Base-by-base conservation (phyloP, 1,140 invertebrate species). In the Hypothenemus hampei region DNA sequence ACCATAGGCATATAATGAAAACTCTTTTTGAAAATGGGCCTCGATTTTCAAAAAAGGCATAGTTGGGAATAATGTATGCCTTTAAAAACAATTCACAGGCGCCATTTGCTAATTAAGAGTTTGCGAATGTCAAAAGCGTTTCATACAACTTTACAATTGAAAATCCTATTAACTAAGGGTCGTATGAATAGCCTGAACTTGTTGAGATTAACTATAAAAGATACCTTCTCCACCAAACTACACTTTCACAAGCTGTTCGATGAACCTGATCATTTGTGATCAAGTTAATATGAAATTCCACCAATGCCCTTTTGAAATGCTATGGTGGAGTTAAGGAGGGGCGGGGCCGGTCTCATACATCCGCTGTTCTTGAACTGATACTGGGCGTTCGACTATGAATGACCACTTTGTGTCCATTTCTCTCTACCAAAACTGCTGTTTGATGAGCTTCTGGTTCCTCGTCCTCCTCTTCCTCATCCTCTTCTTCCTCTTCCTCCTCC, bases 341-440 rank as follows among this genome's bases (percentile, higher is more conserved):
- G 74, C 74, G 74, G 73, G 77, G 73, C 78, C 75, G 70, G 70
- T 76, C 77, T 88, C 85, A 90, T 76, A 89, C 86, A 74, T 90
- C 86, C 65, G 86, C 86, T 58, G 83, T 83, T 62, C 81, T 78
- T 64, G 86, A 89, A 61, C 85, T 86, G 63, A 86, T 80, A 68
- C 86, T 89, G 57, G 86, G 85, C 68, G 87, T 91, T 65, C 86
- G 81, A 69, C 84, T 87, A 73, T 89, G 87, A 69, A 93, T 87
- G 69, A 93, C 89, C 66, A 93, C 89, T 70, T 87, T 86, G 75
- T 90, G 87, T 47, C 88, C 89, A 72, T 89, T 88, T 73, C 87
- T 88, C 70, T 88, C 85, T 51, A 89, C 84, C 63, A 91, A 75
- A 57, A 91, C 88, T 52, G 86, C 84, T 39, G 89, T 90, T 63